These are phyloP conservation scores for Polia nebulosa DNA, from an alignment of 2,888 invertebrate species.

Conservation along the genomic window DNA sequence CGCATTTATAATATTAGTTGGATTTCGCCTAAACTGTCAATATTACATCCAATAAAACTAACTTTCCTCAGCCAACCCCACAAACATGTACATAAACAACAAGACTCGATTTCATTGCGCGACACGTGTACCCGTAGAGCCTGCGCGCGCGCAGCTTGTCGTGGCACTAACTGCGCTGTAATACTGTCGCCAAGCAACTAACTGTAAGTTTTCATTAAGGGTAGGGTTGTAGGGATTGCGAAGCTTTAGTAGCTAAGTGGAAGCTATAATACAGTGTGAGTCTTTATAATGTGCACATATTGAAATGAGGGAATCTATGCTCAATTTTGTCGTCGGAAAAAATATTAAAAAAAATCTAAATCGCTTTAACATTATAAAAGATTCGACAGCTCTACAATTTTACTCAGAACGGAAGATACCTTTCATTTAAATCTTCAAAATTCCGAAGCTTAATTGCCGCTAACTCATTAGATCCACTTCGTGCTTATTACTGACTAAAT, in stretches of 20 bases:
- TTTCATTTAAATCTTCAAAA: neutral
- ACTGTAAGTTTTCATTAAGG: constrained; percentile 60
- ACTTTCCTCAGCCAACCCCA: constrained; percentile 6
- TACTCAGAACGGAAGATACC: neutral
- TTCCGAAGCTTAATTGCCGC: constrained; percentile 13
- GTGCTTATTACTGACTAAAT: constrained; percentile 34
- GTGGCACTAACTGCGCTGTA: constrained; percentile 62
- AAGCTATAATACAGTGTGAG: neutral
- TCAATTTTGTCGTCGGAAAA: too few species aligned
- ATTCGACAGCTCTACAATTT: neutral
- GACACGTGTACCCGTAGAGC: constrained; percentile 47
- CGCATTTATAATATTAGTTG: too few species aligned
- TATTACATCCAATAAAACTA: neutral
- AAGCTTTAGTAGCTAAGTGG: neutral
- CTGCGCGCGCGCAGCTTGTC: constrained; percentile 35
- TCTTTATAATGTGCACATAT: too few species aligned
- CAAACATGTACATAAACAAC: too few species aligned
- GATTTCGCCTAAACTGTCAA: too few species aligned
- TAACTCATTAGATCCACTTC: constrained; percentile 45
- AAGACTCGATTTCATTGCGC: constrained; percentile 52
- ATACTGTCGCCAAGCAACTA: constrained; percentile 65
- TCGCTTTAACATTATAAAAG: too few species aligned
- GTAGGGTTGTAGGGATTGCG: neutral
- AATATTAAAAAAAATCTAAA: too few species aligned
- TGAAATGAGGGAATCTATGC: too few species aligned